phyloP scores from a whole-genome alignment of 2,113 vertebrate genomes.

The Rhagologus leucostigma region DNA sequence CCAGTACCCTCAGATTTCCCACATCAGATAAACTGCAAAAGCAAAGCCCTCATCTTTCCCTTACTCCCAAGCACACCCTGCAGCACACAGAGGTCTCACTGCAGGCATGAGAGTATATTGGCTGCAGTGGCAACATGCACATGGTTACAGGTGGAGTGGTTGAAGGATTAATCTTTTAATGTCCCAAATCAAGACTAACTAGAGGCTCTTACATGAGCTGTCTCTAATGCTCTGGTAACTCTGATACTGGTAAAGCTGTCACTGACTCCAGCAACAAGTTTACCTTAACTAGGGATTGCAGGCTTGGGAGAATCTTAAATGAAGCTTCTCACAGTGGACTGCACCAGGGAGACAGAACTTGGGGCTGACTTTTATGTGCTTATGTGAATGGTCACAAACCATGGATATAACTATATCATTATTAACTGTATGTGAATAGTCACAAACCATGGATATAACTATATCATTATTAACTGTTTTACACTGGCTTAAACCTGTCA shows the following conservation, averaged over 20 bases:
- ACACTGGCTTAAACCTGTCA: background rate
- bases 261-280: background rate
- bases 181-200: background rate
- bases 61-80: background rate
- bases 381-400: background rate
- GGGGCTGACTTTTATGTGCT: background rate
- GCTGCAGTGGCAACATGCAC: accelerated
- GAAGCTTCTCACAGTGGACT: background rate
- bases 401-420: background rate
- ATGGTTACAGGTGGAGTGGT: background rate
- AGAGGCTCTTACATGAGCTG: background rate
- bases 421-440: background rate
- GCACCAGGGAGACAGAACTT: background rate
- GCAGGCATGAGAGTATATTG: accelerated
- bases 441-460: background rate
- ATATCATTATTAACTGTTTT: background rate
- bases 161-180: background rate
- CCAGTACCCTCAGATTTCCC: conserved; percentile 26
- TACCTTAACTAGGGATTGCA: background rate
- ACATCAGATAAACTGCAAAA: conserved; percentile 2
- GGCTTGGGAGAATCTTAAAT: background rate
- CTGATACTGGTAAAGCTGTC: background rate
- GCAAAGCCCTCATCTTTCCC: background rate
- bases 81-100: background rate
- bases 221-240: background rate